A percentile compares a stretch with the other conserved stretches of the same genome.
These are phyloP conservation scores for Auanema sp. DNA, from an alignment of 2,888 invertebrate genomes.

Conservation along the genomic window DNA sequence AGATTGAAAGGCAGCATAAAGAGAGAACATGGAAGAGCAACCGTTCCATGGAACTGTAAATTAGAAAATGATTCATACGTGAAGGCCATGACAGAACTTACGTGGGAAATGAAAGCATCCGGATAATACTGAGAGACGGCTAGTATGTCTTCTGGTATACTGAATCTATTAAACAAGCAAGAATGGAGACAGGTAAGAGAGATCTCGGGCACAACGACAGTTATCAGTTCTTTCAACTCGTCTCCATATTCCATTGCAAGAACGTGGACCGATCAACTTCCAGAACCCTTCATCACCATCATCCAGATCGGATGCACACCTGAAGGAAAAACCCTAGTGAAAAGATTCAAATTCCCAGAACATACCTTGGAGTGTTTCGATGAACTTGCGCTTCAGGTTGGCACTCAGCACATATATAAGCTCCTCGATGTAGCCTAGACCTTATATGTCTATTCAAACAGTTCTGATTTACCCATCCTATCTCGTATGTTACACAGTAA, in stretches of 20 bases:
- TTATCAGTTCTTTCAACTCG: conserved; percentile 42
- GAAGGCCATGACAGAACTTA: too few species aligned
- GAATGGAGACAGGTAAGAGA: conserved; percentile 33
- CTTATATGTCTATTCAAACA: conserved; percentile 42
- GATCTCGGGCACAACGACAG: conserved; percentile 42
- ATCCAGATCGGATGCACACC: conserved; percentile 57
- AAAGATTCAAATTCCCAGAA: too few species aligned
- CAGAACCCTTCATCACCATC: conserved; percentile 61
- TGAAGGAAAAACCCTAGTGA: too few species aligned
- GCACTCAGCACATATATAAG: conserved; percentile 57
- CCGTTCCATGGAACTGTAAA: too few species aligned
- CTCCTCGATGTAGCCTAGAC: conserved; percentile 31
- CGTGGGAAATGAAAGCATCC: too few species aligned
- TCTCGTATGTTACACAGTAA: conserved; percentile 57
- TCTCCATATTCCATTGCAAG: conserved; percentile 60
- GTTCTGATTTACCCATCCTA: conserved; percentile 59
- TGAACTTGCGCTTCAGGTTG: conserved; percentile 60
- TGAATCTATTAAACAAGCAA: conserved; percentile 31
- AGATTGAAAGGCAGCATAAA: too few species aligned
- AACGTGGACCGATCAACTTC: conserved; percentile 59
- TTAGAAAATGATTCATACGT: too few species aligned
- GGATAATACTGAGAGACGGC: too few species aligned
- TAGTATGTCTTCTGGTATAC: conserved; percentile 68
- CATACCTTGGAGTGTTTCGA: conserved; percentile 27
- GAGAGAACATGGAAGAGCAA: too few species aligned